Conservation (phyloP, 2,797 vertebrate genomes). For the Erpetoichthys calabaricus region DNA sequence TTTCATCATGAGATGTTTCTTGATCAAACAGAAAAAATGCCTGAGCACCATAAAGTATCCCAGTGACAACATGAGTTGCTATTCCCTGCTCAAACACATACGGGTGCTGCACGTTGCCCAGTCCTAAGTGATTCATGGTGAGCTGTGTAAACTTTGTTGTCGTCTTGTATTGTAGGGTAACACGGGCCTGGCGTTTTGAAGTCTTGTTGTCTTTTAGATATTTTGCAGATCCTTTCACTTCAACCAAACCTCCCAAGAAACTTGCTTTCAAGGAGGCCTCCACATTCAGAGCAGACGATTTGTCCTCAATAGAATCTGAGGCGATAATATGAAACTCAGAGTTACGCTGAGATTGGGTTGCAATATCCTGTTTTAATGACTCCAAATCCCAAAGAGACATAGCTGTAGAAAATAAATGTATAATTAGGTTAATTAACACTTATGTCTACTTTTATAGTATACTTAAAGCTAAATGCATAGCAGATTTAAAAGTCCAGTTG, state of each 20-base stretch:
- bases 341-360: conserved; percentile 16
- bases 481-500: too few relatives aligned
- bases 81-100: conserved; percentile 10
- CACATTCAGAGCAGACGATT: conserved; percentile 19
- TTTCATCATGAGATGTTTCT: neutral
- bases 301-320: conserved; percentile 22
- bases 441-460: too few relatives aligned
- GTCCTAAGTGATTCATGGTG: conserved; percentile 16
- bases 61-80: conserved; percentile 24
- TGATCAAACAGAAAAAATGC: conserved; percentile 23
- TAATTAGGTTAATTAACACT: too few relatives aligned
- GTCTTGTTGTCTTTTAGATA: conserved; percentile 21
- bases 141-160: conserved; percentile 21
- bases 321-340: conserved; percentile 23
- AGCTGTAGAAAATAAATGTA: conserved; percentile 11
- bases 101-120: neutral
- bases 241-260: conserved; percentile 18
- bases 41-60: conserved; percentile 19
- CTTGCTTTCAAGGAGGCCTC: conserved; percentile 20
- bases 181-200: conserved; percentile 20
- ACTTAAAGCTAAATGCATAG: too few relatives aligned
- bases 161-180: conserved; percentile 22
- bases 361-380: conserved; percentile 15
- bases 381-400: conserved; percentile 26
- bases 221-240: conserved; percentile 21